Base-by-base conservation (phyloP, 2,797 vertebrate species). In the Microctenopoma lineatum region DNA sequence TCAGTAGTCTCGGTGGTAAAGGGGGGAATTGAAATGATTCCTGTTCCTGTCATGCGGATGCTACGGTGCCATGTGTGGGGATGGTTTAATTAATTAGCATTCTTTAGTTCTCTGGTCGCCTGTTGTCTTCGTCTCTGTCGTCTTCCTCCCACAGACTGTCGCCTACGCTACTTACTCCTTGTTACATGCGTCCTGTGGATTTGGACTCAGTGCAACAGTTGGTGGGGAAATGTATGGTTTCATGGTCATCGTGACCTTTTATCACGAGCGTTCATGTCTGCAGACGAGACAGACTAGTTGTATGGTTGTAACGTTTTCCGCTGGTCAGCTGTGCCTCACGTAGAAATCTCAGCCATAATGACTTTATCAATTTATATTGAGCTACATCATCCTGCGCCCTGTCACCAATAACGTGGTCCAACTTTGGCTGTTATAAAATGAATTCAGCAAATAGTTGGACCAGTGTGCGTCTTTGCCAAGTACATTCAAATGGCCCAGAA, bases 21-120 rank as follows among this genome's bases (percentile, higher is more conserved):
- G 61, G 66, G n/a, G n/a, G 15, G 50, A 47, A 7, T 5, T 6
- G 18, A 53, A 26, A 26, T 51, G 9, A 39, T 45, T 11, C 25
- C 34, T 13, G 51, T 15, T 7, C 29, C 41, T 15, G 41, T 42
- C 65, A 18, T 53, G 47, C 46, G 1, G 39, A 56, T 25, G 61
- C 65, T 77, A 41, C n/a, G 52, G 46, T 55, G 63, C 54, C 21
- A 59, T 76, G 58, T 47, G 68, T 44, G 68, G 2, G 52, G 44
- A 80, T 25, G 29, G 41, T 64, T 71, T 75, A 42, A 70, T 82
- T 75, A 75, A 77, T 80, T 68, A 61, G n/a, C 59, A 70, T 80
- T 73, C 59, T 72, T 46, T 66, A 70, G 42, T 73, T 75, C 67
- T 62, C 48, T 3, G 1, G 67, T 48, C 15, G 73, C 53, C 66